Evolutionary conservation across 37 sponge, comb jelly and placozoan species (phyloP).

Genomic region (Dysidea cf. avara): DNA sequence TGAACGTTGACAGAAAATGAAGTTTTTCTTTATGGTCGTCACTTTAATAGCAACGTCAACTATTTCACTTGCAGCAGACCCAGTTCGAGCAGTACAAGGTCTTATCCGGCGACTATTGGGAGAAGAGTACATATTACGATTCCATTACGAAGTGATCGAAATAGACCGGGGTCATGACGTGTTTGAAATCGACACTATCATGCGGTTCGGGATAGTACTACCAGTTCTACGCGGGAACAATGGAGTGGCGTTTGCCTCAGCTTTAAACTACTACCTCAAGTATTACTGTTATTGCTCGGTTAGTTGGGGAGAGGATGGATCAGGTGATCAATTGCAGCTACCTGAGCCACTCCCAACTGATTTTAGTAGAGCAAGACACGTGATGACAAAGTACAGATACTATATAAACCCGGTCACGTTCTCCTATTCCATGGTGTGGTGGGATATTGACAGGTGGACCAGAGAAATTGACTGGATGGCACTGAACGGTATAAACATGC

Average conservation of each 20-base stretch:
- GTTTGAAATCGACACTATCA: slow-evolving; percentile 43
- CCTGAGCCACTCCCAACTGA: slow-evolving; percentile 12
- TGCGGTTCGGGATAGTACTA: background rate
- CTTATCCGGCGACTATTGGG: slow-evolving; percentile 54
- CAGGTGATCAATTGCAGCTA: slow-evolving; percentile 52
- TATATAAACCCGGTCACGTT: slow-evolving; percentile 74
- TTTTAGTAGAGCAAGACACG: too few species aligned
- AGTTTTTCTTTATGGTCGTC: too few species aligned
- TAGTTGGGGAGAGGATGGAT: slow-evolving; percentile 63
- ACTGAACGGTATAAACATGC: slow-evolving; percentile 65
- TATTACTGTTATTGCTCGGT: slow-evolving; percentile 63
- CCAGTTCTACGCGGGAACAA: slow-evolving; percentile 59
- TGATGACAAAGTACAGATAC: slow-evolving; percentile 31
- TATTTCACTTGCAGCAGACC: background rate
- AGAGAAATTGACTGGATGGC: slow-evolving; percentile 83
- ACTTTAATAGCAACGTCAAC: too few species aligned
- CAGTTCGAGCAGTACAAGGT: slow-evolving; percentile 27
- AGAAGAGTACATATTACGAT: slow-evolving; percentile 37
- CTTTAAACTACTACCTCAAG: slow-evolving; percentile 68
- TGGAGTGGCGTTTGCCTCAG: slow-evolving; percentile 68
- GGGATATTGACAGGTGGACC: slow-evolving; percentile 61
- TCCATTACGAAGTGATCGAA: slow-evolving; percentile 49
- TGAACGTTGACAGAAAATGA: too few species aligned
- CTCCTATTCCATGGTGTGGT: slow-evolving; percentile 77
- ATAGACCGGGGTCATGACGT: slow-evolving; percentile 34